phyloP scores from a whole-genome alignment of 2,888 invertebrate genomes.

The Macrophya annulata region DNA sequence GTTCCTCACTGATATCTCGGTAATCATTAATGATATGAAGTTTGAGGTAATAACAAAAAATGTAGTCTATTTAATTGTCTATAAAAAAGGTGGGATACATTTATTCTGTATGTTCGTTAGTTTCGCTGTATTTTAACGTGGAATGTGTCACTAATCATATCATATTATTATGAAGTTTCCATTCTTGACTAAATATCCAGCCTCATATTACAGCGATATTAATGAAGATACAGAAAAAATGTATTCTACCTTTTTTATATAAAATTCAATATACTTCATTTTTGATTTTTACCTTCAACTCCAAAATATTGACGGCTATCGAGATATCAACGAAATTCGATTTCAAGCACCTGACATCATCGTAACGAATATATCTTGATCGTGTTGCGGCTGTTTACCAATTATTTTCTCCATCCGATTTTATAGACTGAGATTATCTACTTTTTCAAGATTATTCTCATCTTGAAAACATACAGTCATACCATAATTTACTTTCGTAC shows the following conservation, averaged over 20 bases:
- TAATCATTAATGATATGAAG: neutral
- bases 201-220: neutral
- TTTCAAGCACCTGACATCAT: neutral
- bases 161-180: neutral
- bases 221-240: neutral
- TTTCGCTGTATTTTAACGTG: neutral
- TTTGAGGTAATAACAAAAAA: neutral
- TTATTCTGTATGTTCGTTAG: neutral
- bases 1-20: neutral
- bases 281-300: neutral
- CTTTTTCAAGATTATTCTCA: neutral
- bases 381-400: neutral
- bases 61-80: neutral
- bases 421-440: neutral
- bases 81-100: neutral
- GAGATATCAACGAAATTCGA: neutral
- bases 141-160: neutral
- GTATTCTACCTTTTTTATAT: neutral
- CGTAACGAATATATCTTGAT: neutral
- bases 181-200: neutral
- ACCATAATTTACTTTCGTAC: constrained; percentile 11
- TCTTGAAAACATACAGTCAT: neutral
- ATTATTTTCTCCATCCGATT: neutral
- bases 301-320: neutral
- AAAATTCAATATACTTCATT: neutral